Evolutionary conservation across 2,888 invertebrate genomes (phyloP).

Genomic region (Pseudoips prasinana): DNA sequence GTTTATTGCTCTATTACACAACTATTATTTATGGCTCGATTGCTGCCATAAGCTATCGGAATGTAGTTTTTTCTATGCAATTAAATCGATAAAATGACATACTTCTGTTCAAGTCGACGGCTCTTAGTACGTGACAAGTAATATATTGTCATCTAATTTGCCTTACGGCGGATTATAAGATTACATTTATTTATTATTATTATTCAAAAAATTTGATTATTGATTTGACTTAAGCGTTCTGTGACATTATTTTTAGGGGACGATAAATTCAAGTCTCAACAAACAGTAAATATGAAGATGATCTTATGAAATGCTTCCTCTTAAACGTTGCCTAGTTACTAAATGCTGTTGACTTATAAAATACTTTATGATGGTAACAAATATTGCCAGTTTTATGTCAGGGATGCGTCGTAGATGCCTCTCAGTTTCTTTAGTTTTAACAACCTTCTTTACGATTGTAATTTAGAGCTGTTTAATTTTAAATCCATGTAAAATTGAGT

Average conservation of each 20-base stretch:
- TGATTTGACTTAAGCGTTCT: slow-evolving; percentile 13
- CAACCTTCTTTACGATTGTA: slow-evolving; percentile 36
- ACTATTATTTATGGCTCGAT: slow-evolving; percentile 49
- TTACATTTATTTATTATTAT: slow-evolving; percentile 23
- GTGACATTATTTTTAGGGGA: slow-evolving; percentile 21
- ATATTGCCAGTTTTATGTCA: slow-evolving; percentile 54
- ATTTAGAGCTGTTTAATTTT: slow-evolving; percentile 44
- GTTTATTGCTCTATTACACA: slow-evolving; percentile 66
- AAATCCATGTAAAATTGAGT: slow-evolving; percentile 38
- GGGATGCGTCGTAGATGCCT: slow-evolving; percentile 36
- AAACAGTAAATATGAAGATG: slow-evolving; percentile 44
- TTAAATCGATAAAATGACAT: slow-evolving; percentile 37
- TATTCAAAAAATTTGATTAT: slow-evolving; percentile 25
- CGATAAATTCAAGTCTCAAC: slow-evolving; percentile 35
- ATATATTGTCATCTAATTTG: slow-evolving; percentile 37
- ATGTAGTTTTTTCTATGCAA: slow-evolving; percentile 49
- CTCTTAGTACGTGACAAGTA: slow-evolving; percentile 31
- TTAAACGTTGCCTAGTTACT: slow-evolving; percentile 38
- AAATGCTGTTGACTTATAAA: slow-evolving; percentile 44
- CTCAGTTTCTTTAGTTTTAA: slow-evolving; percentile 44
- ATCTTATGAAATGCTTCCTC: slow-evolving; percentile 41
- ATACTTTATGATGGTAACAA: slow-evolving; percentile 59
- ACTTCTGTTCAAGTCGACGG: slow-evolving; percentile 21
- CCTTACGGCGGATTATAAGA: slow-evolving; percentile 30
- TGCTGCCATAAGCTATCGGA: slow-evolving; percentile 43